Evolutionary conservation across 1,140 invertebrate genomes (phyloP).

Genomic region (Gonioctena quinquepunctata): DNA sequence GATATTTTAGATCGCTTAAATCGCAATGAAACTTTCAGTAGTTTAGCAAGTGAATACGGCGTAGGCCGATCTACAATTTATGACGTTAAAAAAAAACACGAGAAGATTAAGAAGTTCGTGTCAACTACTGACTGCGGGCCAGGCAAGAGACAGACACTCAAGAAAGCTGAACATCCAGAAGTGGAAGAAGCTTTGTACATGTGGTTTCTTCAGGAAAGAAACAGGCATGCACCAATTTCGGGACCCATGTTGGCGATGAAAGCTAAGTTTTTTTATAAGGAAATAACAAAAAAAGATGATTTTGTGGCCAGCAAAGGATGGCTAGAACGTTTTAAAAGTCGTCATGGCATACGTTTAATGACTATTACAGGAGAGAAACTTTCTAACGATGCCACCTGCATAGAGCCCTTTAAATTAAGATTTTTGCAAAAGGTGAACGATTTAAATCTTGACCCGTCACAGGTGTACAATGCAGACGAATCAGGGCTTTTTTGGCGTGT

Average conservation of each 20-base stretch:
- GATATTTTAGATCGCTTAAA: no score
- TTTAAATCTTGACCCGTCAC: slow-evolving; percentile 44
- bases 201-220: slow-evolving; percentile 49
- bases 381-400: slow-evolving; percentile 23
- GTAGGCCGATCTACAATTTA: no score
- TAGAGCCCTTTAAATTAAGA: slow-evolving; percentile 25
- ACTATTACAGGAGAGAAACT: slow-evolving; percentile 26
- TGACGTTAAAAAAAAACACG: no score
- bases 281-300: slow-evolving; percentile 51
- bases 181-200: slow-evolving; percentile 41
- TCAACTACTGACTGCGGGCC: slow-evolving; percentile 43
- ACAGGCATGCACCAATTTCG: slow-evolving; percentile 46
- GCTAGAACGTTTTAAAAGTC: slow-evolving; percentile 16
- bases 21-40: no score
- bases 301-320: slow-evolving; percentile 47
- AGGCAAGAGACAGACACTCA: slow-evolving; percentile 47
- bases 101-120: slow-evolving; percentile 45
- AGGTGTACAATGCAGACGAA: slow-evolving; percentile 56
- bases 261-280: slow-evolving; percentile 47
- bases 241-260: slow-evolving; percentile 47
- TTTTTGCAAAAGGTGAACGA: slow-evolving; percentile 36
- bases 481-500: slow-evolving; percentile 53
- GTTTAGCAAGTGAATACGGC: no score
- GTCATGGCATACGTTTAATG: slow-evolving; percentile 18
- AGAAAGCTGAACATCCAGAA: slow-evolving; percentile 47